phyloP scores from a whole-genome alignment of 2,797 vertebrate genomes.

The Siniperca scherzeri region DNA sequence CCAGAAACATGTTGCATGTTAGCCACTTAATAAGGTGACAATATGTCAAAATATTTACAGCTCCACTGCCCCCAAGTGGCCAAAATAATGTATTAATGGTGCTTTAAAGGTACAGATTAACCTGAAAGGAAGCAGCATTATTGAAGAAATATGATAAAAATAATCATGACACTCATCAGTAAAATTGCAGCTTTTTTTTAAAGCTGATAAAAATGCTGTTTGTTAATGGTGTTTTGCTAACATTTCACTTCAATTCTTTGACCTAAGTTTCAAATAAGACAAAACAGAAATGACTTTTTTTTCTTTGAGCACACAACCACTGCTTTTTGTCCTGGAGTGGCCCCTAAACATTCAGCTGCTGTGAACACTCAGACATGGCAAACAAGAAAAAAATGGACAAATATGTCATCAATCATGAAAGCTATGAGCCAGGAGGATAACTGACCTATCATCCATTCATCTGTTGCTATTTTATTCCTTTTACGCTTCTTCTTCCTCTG shows the following conservation, averaged over 20 bases:
- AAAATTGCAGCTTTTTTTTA: neutral
- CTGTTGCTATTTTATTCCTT: conserved; percentile 23
- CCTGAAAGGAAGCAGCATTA: neutral
- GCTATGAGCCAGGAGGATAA: conserved; percentile 31
- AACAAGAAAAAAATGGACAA: conserved; percentile 22
- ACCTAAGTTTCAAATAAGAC: neutral
- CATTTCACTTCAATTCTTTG: neutral
- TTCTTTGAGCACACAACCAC: neutral
- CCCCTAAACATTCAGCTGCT: conserved; percentile 5
- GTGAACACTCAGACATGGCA: conserved; percentile 11
- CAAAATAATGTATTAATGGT: neutral
- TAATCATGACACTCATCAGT: neutral
- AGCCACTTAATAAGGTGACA: neutral
- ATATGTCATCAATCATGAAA: conserved; percentile 36
- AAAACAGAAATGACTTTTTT: neutral
- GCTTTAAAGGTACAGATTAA: neutral
- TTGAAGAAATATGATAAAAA: neutral
- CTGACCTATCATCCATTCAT: conserved; percentile 32
- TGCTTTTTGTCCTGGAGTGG: conserved; percentile 1
- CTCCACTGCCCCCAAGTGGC: neutral
- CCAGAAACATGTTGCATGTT: too few relatives aligned
- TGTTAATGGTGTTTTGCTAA: neutral
- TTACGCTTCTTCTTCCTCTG: neutral
- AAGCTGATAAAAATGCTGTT: neutral
- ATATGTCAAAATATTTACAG: neutral